phyloP scores from a whole-genome alignment of 2,797 vertebrate species.

The Tragopan temminckii region DNA sequence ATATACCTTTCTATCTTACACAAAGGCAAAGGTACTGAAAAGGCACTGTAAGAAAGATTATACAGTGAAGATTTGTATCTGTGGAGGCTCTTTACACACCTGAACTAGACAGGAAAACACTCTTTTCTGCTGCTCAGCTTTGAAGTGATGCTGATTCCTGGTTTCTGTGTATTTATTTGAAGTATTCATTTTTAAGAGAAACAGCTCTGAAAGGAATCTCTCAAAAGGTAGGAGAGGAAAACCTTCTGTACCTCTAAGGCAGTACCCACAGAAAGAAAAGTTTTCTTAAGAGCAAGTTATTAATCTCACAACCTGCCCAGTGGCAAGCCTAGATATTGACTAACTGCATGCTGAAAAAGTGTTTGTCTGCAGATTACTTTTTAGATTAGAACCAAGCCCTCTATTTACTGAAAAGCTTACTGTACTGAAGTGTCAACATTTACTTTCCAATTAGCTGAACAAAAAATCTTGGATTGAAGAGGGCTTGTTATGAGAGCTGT shows the following conservation, averaged over 20 bases:
- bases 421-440: background rate
- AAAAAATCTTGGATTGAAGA: background rate
- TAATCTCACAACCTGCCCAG: background rate
- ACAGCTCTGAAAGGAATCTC: conserved; percentile 27
- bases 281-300: background rate
- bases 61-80: fast-evolving
- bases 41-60: fast-evolving
- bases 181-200: conserved; percentile 8
- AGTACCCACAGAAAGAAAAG: background rate
- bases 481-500: background rate
- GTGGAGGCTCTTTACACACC: background rate
- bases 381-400: background rate
- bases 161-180: background rate
- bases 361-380: background rate
- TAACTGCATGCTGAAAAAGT: background rate
- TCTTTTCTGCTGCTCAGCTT: background rate
- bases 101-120: background rate
- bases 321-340: background rate
- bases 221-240: background rate
- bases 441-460: background rate
- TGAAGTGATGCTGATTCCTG: background rate
- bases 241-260: background rate
- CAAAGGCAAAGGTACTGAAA: background rate
- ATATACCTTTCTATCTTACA: background rate
- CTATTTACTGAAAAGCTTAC: background rate